Evolutionary conservation across 2,888 invertebrate genomes (phyloP), one percentile per base, ranked within the genome.

Genomic region (Hybos culiciformis): DNA sequence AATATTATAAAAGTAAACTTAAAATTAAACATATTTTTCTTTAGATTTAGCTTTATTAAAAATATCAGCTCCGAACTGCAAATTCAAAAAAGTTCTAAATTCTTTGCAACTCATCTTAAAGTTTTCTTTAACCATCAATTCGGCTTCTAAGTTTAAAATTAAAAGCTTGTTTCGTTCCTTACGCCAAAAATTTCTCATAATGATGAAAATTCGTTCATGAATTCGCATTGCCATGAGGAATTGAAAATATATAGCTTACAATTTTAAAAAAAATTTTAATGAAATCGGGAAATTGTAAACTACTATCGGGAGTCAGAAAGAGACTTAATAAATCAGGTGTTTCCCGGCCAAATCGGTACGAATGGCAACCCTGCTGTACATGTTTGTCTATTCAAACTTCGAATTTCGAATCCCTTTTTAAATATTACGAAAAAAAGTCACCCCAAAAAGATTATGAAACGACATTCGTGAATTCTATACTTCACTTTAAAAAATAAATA

Each of bases 251-350:
- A 33, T 29, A 39, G 34, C 34, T 20, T 14, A 23, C 38, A n/a
- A 34, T 14, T 36, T 40, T 44, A 33, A 33, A 33, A 40, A 32
- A 36, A 40, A 37, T 40, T 24, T 43, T 43, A n/a, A n/a, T n/a
- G n/a, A n/a, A n/a, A n/a, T n/a, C n/a, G n/a, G n/a, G n/a, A n/a
- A n/a, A n/a, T n/a, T n/a, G n/a, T n/a, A n/a, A n/a, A n/a, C n/a
- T n/a, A n/a, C n/a, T n/a, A n/a, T n/a, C n/a, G n/a, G n/a, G n/a
- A n/a, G n/a, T n/a, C n/a, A n/a, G n/a, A n/a, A n/a, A n/a, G n/a
- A n/a, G n/a, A n/a, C n/a, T n/a, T n/a, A n/a, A n/a, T n/a, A n/a
- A n/a, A n/a, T n/a, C n/a, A n/a, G n/a, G n/a, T n/a, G n/a, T n/a
- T n/a, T n/a, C n/a, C n/a, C n/a, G n/a, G n/a, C n/a, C n/a, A n/a